phyloP scores from a whole-genome alignment of 2,113 vertebrate species.

The Atherinomorus stipes region DNA sequence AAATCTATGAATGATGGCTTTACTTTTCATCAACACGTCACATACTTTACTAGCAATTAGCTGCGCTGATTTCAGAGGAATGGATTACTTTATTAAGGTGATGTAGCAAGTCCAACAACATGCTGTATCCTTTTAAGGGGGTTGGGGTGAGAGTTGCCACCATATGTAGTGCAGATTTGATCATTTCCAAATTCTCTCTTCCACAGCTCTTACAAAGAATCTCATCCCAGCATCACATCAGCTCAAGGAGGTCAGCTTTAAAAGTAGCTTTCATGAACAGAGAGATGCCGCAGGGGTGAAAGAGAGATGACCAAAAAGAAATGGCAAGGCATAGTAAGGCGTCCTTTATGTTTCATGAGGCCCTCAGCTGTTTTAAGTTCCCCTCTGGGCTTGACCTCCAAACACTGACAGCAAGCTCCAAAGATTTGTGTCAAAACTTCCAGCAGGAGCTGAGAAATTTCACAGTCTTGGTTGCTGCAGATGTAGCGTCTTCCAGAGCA shows the following conservation, averaged over 20 bases:
- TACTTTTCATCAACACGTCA: constrained; percentile 69
- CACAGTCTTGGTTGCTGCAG: constrained; percentile 23
- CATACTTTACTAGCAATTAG: constrained; percentile 79
- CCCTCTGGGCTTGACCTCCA: constrained; percentile 58
- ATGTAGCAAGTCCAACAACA: constrained; percentile 65
- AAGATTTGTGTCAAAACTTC: constrained; percentile 58
- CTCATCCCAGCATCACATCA: neutral
- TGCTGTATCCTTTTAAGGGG: constrained; percentile 72
- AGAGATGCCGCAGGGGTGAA: constrained; percentile 16
- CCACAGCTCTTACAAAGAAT: neutral
- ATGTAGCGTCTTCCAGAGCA: constrained; percentile 39
- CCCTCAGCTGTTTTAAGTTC: constrained; percentile 60
- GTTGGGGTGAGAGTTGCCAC: constrained; percentile 27
- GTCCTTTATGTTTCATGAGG: constrained; percentile 77
- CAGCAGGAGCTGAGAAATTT: constrained; percentile 32
- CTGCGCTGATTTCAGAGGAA: constrained; percentile 69
- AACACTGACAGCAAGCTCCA: constrained; percentile 40
- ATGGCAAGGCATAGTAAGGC: constrained; percentile 34
- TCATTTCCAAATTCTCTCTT: constrained; percentile 50
- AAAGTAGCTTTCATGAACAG: neutral
- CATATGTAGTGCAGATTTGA: constrained; percentile 35
- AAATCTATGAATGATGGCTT: constrained; percentile 61
- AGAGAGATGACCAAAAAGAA: constrained; percentile 38
- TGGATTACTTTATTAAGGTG: constrained; percentile 69
- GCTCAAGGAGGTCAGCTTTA: constrained; percentile 12